Evolutionary conservation across 2,888 invertebrate genomes (phyloP).

Genomic region (Taphrorychus bicolor): DNA sequence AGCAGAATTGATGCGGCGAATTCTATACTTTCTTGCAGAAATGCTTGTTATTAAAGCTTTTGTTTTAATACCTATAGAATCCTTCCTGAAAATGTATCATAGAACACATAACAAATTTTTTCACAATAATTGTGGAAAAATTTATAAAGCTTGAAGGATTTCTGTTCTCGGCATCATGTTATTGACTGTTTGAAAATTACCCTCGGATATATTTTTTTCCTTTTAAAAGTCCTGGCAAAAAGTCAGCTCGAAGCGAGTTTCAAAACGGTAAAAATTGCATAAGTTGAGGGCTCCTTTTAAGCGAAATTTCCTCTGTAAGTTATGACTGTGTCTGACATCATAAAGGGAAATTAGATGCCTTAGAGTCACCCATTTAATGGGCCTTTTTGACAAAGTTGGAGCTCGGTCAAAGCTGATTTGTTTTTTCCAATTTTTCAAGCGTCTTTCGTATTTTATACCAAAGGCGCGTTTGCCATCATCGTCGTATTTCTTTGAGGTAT

Average conservation of each 20-base stretch:
- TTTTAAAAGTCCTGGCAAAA: no score
- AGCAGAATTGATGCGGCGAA: no score
- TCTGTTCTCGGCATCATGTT: no score
- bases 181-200: background rate
- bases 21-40: no score
- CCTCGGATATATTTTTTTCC: background rate
- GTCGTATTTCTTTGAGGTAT: background rate
- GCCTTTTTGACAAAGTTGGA: slow-evolving; percentile 43
- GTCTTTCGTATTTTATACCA: background rate
- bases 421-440: slow-evolving; percentile 4
- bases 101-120: no score
- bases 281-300: slow-evolving; percentile 10
- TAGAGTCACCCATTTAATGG: slow-evolving; percentile 50
- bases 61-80: no score
- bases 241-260: background rate
- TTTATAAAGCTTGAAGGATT: no score
- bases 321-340: slow-evolving; percentile 49
- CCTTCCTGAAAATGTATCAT: no score
- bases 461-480: background rate
- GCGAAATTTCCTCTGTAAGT: slow-evolving; percentile 28
- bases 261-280: slow-evolving; percentile 12
- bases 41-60: no score
- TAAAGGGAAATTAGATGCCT: slow-evolving; percentile 50
- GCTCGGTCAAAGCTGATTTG: slow-evolving; percentile 41
- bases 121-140: no score